phyloP scores from a whole-genome alignment of 2,797 vertebrate genomes.

The Artibeus jamaicensis region DNA sequence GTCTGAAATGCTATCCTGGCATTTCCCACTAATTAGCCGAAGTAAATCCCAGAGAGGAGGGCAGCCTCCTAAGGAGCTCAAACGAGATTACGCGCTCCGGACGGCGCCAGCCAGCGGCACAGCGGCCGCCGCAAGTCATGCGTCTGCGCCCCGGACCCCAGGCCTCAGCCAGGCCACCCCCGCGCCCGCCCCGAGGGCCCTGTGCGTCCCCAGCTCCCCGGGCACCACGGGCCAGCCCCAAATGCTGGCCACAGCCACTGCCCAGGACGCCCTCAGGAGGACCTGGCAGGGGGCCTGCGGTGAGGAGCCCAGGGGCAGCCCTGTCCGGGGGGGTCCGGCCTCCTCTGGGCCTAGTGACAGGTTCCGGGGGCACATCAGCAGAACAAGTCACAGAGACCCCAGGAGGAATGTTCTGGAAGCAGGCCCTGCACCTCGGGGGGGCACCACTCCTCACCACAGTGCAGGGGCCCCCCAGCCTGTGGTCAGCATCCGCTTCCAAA shows the following conservation, averaged over 20 bases:
- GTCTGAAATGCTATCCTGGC: slow-evolving; percentile 80
- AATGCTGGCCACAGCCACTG: accelerated
- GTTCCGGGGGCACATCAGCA: neutral
- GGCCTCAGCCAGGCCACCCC: neutral
- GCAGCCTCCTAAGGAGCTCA: slow-evolving; percentile 70
- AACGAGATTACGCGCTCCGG: slow-evolving; percentile 70
- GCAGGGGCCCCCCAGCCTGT: neutral
- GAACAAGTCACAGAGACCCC: neutral
- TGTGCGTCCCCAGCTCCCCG: neutral
- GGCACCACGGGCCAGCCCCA: accelerated
- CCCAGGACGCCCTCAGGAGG: accelerated
- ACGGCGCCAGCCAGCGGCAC: slow-evolving; percentile 68
- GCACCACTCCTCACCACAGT: neutral
- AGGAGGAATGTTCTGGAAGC: neutral
- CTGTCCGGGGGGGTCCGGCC: accelerated
- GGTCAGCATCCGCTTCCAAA: neutral
- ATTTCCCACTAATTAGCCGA: slow-evolving; percentile 82
- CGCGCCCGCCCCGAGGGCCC: accelerated
- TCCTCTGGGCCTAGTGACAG: neutral
- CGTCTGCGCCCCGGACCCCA: neutral
- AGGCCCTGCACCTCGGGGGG: neutral
- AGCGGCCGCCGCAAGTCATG: slow-evolving; percentile 1
- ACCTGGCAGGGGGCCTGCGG: neutral
- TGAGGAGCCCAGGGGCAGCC: neutral
- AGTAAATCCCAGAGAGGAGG: slow-evolving; percentile 78